phyloP scores from a whole-genome alignment of 2,113 vertebrate genomes.

The Numenius arquata region DNA sequence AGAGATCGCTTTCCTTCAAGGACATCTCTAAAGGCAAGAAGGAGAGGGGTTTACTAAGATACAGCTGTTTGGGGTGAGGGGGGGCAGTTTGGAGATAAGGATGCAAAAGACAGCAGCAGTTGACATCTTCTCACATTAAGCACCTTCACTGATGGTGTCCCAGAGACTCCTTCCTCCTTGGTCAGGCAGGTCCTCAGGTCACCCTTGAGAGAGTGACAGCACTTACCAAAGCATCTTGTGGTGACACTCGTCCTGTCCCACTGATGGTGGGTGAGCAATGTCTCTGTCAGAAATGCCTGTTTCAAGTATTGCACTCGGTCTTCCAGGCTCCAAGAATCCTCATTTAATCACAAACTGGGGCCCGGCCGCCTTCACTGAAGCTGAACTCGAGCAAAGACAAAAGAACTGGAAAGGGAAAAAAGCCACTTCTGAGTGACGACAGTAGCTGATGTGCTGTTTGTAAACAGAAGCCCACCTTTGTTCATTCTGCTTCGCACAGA shows the following conservation, averaged over 20 bases:
- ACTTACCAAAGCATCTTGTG: not conserved
- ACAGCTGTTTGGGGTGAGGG: not conserved
- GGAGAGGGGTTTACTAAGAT: not conserved
- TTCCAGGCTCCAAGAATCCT: slow-evolving; percentile 85
- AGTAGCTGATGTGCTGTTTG: rapidly evolving
- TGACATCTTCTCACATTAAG: not conserved
- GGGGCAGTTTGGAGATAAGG: not conserved
- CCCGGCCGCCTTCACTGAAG: slow-evolving; percentile 87
- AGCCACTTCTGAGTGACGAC: slow-evolving; percentile 55
- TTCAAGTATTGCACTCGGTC: not conserved
- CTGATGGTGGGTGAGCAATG: rapidly evolving
- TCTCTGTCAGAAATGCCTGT: not conserved
- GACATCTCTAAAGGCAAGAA: not conserved
- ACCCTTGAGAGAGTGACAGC: not conserved
- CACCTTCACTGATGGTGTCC: not conserved
- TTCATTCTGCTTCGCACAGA: not conserved
- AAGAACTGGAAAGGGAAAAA: slow-evolving; percentile 91
- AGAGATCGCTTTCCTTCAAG: not conserved
- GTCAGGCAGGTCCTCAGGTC: not conserved
- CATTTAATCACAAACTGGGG: slow-evolving; percentile 94
- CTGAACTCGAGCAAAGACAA: slow-evolving; percentile 85
- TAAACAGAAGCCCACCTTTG: not conserved
- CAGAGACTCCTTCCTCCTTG: not conserved
- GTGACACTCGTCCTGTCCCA: rapidly evolving
- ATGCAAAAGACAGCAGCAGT: not conserved